These are phyloP conservation scores for Vidua chalybeata DNA, from an alignment of 2,113 vertebrate genomes.

Conservation along the genomic window DNA sequence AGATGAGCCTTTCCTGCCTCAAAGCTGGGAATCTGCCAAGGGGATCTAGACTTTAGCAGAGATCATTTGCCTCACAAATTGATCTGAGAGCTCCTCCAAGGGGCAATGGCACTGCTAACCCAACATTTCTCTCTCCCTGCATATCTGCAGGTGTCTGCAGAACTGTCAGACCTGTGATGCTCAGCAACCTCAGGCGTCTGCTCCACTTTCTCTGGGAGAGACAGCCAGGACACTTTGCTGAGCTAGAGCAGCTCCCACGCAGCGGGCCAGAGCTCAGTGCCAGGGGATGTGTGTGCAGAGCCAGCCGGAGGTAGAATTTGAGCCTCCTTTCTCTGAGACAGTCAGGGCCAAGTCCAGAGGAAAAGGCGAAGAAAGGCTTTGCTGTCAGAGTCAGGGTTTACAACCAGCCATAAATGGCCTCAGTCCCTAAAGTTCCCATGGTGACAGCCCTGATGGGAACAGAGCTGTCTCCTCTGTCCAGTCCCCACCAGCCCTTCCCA, in stretches of 20 bases:
- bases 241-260: conserved; percentile 28
- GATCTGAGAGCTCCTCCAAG: conserved; percentile 37
- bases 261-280: conserved; percentile 4
- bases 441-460: conserved; percentile 36
- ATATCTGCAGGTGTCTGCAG: background rate
- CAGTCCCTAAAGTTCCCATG: conserved; percentile 47
- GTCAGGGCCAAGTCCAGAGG: conserved; percentile 26
- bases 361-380: conserved; percentile 46
- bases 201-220: background rate
- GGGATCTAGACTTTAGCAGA: background rate
- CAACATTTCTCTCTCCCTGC: background rate
- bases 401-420: conserved; percentile 18
- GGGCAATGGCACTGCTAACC: background rate
- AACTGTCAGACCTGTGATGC: background rate
- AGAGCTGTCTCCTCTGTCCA: background rate
- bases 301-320: conserved; percentile 21
- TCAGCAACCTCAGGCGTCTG: background rate
- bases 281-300: conserved; percentile 54
- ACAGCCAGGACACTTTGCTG: background rate
- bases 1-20: background rate
- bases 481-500: background rate
- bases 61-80: background rate
- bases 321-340: conserved; percentile 37
- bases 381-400: conserved; percentile 60
- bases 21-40: background rate